Evolutionary conservation across 2,113 vertebrate genomes (phyloP).

Genomic region (Corynorhinus townsendii): DNA sequence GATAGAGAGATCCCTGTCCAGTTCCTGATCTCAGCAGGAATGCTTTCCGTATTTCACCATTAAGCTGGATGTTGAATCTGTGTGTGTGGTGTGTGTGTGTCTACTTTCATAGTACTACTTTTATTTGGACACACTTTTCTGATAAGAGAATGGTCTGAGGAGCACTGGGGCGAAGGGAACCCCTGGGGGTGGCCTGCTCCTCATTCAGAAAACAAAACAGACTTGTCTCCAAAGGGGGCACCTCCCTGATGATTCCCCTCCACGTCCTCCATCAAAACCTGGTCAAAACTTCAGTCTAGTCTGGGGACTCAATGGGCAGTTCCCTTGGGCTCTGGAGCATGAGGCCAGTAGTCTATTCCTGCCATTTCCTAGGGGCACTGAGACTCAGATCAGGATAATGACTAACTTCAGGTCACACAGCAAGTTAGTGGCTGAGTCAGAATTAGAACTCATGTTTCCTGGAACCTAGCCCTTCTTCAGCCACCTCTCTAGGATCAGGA

Average conservation of each 20-base stretch:
- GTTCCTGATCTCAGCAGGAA: background rate
- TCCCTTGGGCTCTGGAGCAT: background rate
- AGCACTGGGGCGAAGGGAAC: accelerated
- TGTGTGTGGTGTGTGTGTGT: background rate
- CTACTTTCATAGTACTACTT: background rate
- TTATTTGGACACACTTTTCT: background rate
- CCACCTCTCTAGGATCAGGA: background rate
- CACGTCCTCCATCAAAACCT: background rate
- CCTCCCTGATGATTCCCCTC: background rate
- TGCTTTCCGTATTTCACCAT: background rate
- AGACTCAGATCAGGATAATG: background rate
- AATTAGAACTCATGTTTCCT: background rate
- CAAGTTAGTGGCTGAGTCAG: background rate
- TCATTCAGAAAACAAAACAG: background rate
- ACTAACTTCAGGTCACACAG: background rate
- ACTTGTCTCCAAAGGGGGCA: background rate
- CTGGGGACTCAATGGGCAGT: background rate
- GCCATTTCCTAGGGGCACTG: background rate
- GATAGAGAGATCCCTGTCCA: background rate
- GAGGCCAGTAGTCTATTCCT: background rate
- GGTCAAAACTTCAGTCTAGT: background rate
- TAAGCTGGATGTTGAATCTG: background rate
- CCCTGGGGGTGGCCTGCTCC: background rate
- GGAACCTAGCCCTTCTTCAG: background rate
- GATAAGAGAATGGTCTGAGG: background rate